These are phyloP conservation scores for Stratiomys singularior DNA, from an alignment of 2,888 invertebrate species.

Conservation along the genomic window DNA sequence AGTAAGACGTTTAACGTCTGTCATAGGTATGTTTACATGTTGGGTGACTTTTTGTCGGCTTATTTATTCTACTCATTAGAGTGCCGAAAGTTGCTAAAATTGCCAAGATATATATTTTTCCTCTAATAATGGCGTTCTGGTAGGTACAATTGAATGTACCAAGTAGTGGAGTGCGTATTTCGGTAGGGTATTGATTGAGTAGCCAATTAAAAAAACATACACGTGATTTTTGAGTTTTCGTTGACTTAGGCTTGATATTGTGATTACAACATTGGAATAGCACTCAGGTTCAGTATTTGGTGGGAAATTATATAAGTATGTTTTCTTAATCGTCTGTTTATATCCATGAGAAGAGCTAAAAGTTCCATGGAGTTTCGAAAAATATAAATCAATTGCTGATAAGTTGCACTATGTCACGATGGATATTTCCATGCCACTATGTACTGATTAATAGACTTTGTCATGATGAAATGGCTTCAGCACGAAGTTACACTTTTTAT, in stretches of 20 bases:
- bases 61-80: conserved; percentile 30
- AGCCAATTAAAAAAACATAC: conserved; percentile 1
- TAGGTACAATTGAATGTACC: conserved; percentile 13
- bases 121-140: conserved; percentile 24
- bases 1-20: conserved; percentile 42
- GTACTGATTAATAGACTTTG: too few relatives aligned
- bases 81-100: conserved; percentile 40
- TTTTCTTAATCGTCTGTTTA: too few relatives aligned
- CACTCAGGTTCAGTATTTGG: too few relatives aligned
- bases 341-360: too few relatives aligned
- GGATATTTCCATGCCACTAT: too few relatives aligned
- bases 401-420: too few relatives aligned
- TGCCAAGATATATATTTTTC: conserved; percentile 22
- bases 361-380: too few relatives aligned
- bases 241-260: background rate
- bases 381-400: too few relatives aligned
- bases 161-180: conserved; percentile 9
- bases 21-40: conserved; percentile 23
- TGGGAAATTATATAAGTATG: too few relatives aligned
- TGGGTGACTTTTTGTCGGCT: conserved; percentile 33
- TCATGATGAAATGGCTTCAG: too few relatives aligned
- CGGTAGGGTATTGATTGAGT: conserved; percentile 9
- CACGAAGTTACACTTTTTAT: too few relatives aligned
- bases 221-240: background rate
- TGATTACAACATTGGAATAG: background rate